Conservation (phyloP, 2,888 invertebrate genomes). For the Ichneumoninae sp. region DNA sequence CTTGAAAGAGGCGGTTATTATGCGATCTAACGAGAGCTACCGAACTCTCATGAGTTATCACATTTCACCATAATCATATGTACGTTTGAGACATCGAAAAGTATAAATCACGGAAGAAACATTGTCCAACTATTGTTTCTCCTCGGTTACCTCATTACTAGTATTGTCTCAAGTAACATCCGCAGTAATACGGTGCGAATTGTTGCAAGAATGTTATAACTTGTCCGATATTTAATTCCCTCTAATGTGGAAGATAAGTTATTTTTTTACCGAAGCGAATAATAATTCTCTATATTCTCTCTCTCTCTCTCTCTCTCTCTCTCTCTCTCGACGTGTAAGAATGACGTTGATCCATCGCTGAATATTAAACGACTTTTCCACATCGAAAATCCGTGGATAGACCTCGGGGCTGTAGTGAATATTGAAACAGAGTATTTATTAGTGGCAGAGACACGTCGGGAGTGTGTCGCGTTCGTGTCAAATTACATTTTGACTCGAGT, state of each 20-base stretch:
- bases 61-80: neutral
- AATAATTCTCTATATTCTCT: no score
- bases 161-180: neutral
- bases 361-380: constrained; percentile 2
- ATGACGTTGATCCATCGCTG: neutral
- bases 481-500: constrained; percentile 25
- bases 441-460: constrained; percentile 3
- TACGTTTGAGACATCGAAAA: neutral
- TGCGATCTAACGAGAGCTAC: neutral
- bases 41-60: neutral
- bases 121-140: constrained; percentile 2
- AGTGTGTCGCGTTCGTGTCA: constrained; percentile 30
- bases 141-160: constrained; percentile 24
- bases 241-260: neutral
- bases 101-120: neutral
- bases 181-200: neutral
- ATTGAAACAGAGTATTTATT: constrained; percentile 24
- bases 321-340: no score
- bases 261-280: neutral
- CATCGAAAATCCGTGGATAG: neutral
- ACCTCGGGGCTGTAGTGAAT: neutral
- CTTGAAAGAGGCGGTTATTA: constrained; percentile 31
- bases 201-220: constrained; percentile 17
- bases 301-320: no score
- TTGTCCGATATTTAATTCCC: neutral